Percentiles rank a stretch among this genome's conserved stretches.
phyloP scores from a whole-genome alignment of 2,888 invertebrate species.

The Slavum lentiscoides region DNA sequence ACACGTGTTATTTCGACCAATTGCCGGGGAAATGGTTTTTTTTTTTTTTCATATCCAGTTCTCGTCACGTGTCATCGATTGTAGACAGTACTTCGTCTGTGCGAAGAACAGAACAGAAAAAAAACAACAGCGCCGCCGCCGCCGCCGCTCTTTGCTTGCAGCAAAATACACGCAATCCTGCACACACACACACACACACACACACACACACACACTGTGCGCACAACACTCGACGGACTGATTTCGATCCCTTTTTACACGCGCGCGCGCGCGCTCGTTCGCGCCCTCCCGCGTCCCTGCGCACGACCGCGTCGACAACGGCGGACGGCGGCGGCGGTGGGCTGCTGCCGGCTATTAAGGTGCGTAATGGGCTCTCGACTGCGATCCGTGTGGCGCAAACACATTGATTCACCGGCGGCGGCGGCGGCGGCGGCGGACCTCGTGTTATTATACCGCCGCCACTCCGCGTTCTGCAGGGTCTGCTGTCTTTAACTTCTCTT shows the following conservation, averaged over 20 bases:
- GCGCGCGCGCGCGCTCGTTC: background rate
- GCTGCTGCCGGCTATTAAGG: conserved; percentile 67
- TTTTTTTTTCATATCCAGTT: too few relatives aligned
- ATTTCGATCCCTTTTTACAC: conserved; percentile 47
- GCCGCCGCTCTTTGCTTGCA: too few relatives aligned
- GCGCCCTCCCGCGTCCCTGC: background rate
- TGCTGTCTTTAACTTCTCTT: conserved; percentile 15
- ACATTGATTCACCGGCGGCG: conserved; percentile 48
- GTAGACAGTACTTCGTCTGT: too few relatives aligned
- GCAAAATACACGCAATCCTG: too few relatives aligned
- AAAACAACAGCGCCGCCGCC: background rate
- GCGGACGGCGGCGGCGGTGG: background rate
- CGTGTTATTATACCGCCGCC: conserved; percentile 27
- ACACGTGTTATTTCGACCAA: too few relatives aligned
- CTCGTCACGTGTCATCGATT: too few relatives aligned
- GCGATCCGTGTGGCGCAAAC: conserved; percentile 57
- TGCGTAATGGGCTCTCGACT: conserved; percentile 69
- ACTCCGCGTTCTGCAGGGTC: conserved; percentile 8
- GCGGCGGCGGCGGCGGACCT: conserved; percentile 50
- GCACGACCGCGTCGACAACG: background rate
- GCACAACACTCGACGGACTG: conserved; percentile 4
- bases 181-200: too few relatives aligned
- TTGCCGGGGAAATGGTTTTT: too few relatives aligned
- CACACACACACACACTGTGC: background rate
- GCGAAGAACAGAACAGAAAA: too few relatives aligned